These are phyloP conservation scores for Leucopternis melanops DNA, from an alignment of 2,113 vertebrate genomes.

Conservation along the genomic window DNA sequence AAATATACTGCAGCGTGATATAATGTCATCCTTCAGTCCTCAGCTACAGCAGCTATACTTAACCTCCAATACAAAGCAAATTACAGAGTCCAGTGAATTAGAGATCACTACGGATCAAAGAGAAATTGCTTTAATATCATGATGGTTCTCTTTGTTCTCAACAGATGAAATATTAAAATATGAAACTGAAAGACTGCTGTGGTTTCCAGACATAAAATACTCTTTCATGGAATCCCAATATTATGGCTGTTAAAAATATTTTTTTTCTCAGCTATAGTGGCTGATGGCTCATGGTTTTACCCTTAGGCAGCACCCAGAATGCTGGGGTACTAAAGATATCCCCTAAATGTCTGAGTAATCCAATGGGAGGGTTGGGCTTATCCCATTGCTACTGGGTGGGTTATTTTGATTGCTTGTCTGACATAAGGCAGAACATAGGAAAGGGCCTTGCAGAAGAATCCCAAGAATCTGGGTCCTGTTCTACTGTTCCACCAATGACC, in stretches of 20 bases:
- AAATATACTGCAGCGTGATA: neutral
- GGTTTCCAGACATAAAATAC: neutral
- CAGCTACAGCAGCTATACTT: neutral
- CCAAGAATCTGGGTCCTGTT: neutral
- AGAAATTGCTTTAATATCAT: slow-evolving; percentile 38
- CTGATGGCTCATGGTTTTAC: neutral
- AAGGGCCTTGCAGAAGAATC: neutral
- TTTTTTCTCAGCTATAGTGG: neutral
- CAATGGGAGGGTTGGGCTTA: neutral
- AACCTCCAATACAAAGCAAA: neutral
- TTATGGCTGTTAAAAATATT: neutral
- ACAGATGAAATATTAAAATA: neutral
- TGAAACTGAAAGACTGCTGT: neutral
- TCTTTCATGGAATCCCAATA: neutral
- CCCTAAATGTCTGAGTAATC: neutral
- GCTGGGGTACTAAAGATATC: neutral
- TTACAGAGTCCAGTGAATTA: slow-evolving; percentile 30
- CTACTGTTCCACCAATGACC: neutral
- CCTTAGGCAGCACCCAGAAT: neutral
- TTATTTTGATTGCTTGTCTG: neutral
- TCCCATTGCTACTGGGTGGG: neutral
- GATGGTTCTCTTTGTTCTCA: slow-evolving; percentile 29
- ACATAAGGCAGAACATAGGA: neutral
- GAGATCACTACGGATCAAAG: slow-evolving; percentile 1
- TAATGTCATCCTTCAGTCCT: neutral